Evolutionary conservation across 2,113 vertebrate species (phyloP).

Genomic region (Podarcis cretensis): DNA sequence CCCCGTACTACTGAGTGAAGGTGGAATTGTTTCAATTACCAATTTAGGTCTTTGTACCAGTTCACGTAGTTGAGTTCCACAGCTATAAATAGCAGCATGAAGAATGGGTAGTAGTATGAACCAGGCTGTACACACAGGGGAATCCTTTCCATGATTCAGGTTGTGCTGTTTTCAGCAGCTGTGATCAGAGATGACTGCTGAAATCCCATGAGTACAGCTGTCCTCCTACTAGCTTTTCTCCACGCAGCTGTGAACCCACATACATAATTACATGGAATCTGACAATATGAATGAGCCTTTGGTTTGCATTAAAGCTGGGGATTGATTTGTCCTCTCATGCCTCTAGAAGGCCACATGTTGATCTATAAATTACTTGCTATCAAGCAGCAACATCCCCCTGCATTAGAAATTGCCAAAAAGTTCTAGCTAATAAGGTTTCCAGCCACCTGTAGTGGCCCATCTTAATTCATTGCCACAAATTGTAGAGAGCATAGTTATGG

Average conservation of each 20-base stretch:
- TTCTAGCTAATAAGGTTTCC: slow-evolving; percentile 28
- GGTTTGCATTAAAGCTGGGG: neutral
- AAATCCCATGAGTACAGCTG: neutral
- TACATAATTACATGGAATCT: neutral
- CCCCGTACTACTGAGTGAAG: too few species aligned
- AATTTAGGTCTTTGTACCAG: too few species aligned
- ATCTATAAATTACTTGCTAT: slow-evolving; percentile 34
- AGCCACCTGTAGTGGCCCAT: neutral
- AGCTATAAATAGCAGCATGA: neutral
- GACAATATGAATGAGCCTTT: neutral
- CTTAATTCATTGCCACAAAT: slow-evolving; percentile 52
- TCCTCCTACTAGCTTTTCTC: neutral
- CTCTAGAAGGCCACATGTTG: neutral
- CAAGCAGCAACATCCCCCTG: neutral
- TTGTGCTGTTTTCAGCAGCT: neutral
- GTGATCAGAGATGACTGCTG: neutral
- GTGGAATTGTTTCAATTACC: too few species aligned
- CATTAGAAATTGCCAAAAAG: neutral
- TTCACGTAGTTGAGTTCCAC: neutral
- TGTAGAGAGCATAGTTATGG: slow-evolving; percentile 53
- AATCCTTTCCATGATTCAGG: neutral
- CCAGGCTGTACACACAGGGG: neutral
- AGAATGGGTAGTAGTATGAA: neutral
- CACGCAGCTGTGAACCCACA: neutral
- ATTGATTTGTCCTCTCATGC: neutral